phyloP scores from a whole-genome alignment of 2,888 invertebrate genomes.

The Muscina levida region DNA sequence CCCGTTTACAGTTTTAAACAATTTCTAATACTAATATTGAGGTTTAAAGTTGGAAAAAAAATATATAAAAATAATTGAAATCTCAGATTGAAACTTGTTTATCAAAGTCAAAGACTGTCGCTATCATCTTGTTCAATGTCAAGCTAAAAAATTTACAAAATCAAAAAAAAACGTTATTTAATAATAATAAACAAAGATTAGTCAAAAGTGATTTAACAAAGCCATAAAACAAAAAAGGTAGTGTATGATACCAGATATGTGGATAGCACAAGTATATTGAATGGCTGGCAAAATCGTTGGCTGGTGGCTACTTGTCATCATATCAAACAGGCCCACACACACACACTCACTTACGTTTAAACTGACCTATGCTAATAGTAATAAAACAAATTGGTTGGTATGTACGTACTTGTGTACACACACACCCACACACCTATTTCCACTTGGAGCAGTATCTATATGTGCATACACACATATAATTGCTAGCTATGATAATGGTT shows the following conservation, averaged over 20 bases:
- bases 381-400: conserved; percentile 16
- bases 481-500: too few relatives aligned
- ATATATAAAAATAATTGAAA: not conserved
- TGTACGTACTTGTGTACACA: too few relatives aligned
- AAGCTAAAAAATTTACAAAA: conserved; percentile 40
- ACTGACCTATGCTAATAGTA: conserved; percentile 48
- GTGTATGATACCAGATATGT: too few relatives aligned
- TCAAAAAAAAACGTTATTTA: conserved; percentile 46
- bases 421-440: not conserved
- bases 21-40: conserved; percentile 26
- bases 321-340: not conserved
- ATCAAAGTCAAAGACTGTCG: conserved; percentile 31
- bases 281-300: too few relatives aligned
- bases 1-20: conserved; percentile 17
- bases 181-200: conserved; percentile 19
- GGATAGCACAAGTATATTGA: too few relatives aligned
- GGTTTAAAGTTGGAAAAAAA: too few relatives aligned
- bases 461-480: too few relatives aligned
- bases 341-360: conserved; percentile 5
- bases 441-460: too few relatives aligned
- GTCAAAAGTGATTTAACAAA: conserved; percentile 26
- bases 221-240: conserved; percentile 10
- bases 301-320: too few relatives aligned
- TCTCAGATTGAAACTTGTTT: conserved; percentile 50
- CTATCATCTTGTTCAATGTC: conserved; percentile 53